A percentile compares a stretch with the other conserved stretches of the same genome.
Conservation (phyloP, 2,888 invertebrate genomes). For the Eudemis profundana region DNA sequence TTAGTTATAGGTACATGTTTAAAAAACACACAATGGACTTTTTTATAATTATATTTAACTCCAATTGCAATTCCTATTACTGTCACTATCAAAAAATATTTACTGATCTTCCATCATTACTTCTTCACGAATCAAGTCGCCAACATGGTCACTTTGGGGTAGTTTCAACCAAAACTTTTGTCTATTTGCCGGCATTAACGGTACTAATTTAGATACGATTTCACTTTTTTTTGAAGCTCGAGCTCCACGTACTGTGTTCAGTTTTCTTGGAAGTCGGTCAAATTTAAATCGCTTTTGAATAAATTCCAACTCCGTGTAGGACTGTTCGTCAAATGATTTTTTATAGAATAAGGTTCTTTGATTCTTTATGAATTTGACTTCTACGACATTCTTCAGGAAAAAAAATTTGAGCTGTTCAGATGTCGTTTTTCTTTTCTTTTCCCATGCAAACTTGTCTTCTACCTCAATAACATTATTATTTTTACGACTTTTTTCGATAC, state of each 20-base stretch:
- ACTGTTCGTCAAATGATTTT: slow-evolving; percentile 2
- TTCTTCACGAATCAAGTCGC: too few species aligned
- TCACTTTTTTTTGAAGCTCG: slow-evolving; percentile 1
- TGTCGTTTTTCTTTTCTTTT: not conserved
- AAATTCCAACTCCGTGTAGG: not conserved
- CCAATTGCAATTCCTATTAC: too few species aligned
- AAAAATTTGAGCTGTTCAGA: not conserved
- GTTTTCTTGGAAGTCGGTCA: slow-evolving; percentile 2
- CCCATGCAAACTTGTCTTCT: not conserved
- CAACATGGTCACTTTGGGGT: too few species aligned
- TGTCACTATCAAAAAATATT: too few species aligned
- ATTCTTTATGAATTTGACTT: not conserved
- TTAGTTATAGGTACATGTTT: too few species aligned
- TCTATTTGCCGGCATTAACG: slow-evolving; percentile 1
- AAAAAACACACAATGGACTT: too few species aligned
- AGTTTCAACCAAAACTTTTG: slow-evolving; percentile 1
- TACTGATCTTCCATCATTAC: too few species aligned
- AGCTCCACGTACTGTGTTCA: too few species aligned
- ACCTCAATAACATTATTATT: slow-evolving; percentile 4
- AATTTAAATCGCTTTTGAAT: slow-evolving; percentile 2
- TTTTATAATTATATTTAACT: too few species aligned
- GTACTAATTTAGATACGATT: slow-evolving; percentile 8
- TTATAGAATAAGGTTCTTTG: slow-evolving; percentile 6
- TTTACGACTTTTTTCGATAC: slow-evolving; percentile 4
- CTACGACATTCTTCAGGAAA: not conserved